Base-by-base conservation (phyloP, 2,888 invertebrate genomes). In the Epinotia nisella region DNA sequence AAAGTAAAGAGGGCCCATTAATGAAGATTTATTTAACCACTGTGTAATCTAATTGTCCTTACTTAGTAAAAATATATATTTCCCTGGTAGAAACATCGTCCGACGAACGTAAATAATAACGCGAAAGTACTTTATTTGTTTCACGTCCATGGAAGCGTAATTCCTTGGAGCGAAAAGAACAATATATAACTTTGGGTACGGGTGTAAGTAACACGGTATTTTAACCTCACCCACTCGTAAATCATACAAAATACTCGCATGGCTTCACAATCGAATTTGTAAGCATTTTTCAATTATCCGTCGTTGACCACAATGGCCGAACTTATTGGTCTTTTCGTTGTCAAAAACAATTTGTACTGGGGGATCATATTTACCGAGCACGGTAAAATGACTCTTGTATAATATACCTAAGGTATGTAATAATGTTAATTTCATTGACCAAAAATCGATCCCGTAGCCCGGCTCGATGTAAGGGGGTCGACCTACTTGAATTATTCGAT, bases 251-350 rank as follows among this genome's bases (percentile, higher is more conserved):
- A 86, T 83, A 84, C 87, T 85, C 88, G 88, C 87, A 81, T 87
- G 85, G 80, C 85, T 86, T 84, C 85, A 90, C 90, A 91, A 89
- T 92, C 90, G 85, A 90, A 91, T 90, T 91, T 91, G 90, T 90
- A 87, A 90, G 87, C 85, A 85, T 91, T 92, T 91, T 92, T 91
- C 91, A 92, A 92, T 93, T 92, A 92, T 90, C 84, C 89, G 87
- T 90, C 86, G 91, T 91, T 92, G 91, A 91, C 91, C 91, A 91
- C 91, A 92, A 91, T 90, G 87, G 86, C 75, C 83, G 83, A 84
- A 86, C 85, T 87, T 87, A 89, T 90, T 90, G 88, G 87, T 84
- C 89, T 89, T 91, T 91, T 91, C 84, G 84, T 75, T 81, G 83
- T 85, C 85, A 84, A 90, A 86, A 90, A 89, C 87, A 88, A 89